Percentiles rank a stretch among this genome's conserved stretches.
Conservation (phyloP, 2,888 invertebrate genomes). For the Chloroclystis v-ata region DNA sequence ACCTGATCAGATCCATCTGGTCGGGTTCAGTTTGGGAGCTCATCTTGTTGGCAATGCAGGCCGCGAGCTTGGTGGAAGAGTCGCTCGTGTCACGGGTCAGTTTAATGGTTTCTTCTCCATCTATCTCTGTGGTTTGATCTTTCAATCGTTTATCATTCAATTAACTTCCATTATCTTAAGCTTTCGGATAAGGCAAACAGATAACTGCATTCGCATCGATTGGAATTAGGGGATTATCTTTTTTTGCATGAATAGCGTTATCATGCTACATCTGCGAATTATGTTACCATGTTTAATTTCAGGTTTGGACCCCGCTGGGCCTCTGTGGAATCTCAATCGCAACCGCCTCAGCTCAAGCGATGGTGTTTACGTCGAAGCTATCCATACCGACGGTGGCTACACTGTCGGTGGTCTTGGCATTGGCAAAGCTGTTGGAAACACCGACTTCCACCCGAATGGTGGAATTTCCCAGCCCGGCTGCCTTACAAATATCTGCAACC, state of each 20-base stretch:
- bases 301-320: conserved; percentile 61
- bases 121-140: too few species aligned
- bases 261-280: too few species aligned
- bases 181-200: too few species aligned
- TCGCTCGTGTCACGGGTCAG: conserved; percentile 47
- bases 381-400: conserved; percentile 65
- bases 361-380: conserved; percentile 52
- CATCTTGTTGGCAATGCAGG: conserved; percentile 51
- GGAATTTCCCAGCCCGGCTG: conserved; percentile 66
- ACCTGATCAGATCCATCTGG: conserved; percentile 40
- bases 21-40: conserved; percentile 53
- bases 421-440: conserved; percentile 68
- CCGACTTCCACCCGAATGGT: conserved; percentile 80
- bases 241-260: too few species aligned
- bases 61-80: conserved; percentile 38
- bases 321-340: conserved; percentile 46
- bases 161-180: too few species aligned
- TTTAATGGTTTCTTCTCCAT: conserved; percentile 2
- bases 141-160: too few species aligned
- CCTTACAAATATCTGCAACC: conserved; percentile 47
- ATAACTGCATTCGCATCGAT: too few species aligned
- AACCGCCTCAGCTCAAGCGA: conserved; percentile 49
- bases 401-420: conserved; percentile 65
- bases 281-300: too few species aligned
- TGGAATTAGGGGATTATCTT: too few species aligned